Base-by-base conservation (phyloP, 2,888 invertebrate genomes). In the Gastracanthus pulcherrimus region DNA sequence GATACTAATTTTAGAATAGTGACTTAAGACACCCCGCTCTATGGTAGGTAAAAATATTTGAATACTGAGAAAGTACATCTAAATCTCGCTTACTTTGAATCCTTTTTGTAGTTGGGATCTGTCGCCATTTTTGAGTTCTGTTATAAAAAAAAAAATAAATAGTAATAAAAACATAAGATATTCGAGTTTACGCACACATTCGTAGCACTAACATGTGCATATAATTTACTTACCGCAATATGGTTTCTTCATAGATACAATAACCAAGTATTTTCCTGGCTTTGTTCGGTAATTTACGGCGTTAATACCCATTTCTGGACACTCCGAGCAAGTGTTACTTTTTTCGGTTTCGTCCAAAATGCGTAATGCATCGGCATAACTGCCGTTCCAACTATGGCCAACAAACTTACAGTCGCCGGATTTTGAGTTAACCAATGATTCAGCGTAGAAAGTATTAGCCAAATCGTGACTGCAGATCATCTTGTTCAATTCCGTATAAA, bases 381-480 rank as follows among this genome's bases (percentile, higher is more conserved):
- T 55, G 5, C 51, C 34, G 36, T 71, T 13, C 70, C 70, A 71
- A 6, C 31, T 31, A 26, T 71, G 13, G 13, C 55, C 55, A 9
- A 19, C 9, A 55, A 55, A 71, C 34, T 71, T 71, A 6, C 55
- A 55, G 11, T 55, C 13, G 9, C 13, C 19, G 1, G 31, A 19
- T 34, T 13, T 36, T 23, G 51, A 34, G 1, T 55, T 51, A 11
- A 6, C 88, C 83, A 94, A 86, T 0, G 94, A 93, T 86, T 94
- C 94, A 0, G 93, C 94, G 84, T 94, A 93, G 34, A 94, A 92
- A 2, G 93, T 85, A 83, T 94, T 93, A 0, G 94, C 92, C 1
- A 94, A 92, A 0, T 94, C 94, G 84, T 95, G 94, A 62, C 94
- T 94, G 89, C 94, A 94, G 79, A 94, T 92, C 2, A 94, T 93